Base-by-base conservation (phyloP, 1,140 invertebrate species). In the Zaprionus camerounensis region DNA sequence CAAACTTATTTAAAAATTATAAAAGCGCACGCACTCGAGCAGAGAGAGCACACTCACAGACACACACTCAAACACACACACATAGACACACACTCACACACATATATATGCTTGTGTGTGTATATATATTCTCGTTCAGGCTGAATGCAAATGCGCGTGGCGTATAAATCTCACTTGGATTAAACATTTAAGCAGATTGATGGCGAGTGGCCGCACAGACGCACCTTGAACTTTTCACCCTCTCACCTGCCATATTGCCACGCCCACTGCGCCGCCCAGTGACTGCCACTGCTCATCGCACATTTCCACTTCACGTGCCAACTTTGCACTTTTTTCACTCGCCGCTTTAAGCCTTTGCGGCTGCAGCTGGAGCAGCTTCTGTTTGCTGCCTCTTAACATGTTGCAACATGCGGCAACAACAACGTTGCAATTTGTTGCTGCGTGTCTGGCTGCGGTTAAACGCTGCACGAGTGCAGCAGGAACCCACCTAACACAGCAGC, bases 181-280 rank as follows among this genome's bases (percentile, higher is more conserved):
- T 90, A 90, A 90, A 85, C 85, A 90, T 85, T 90, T 83, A 90
- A 82, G 85, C 72, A 90, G 85, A 90, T 90, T 90, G 85, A 90
- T 91, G 86, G 72, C 41, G 41, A 77, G 73, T 53, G 82, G 65
- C 66, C 46, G 51, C 20, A 20, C 15, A 74, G 51, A 46, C 57
- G 57, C 85, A 78, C 82, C 85, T 90, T 90, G 82, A 90, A 85
- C 85, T 83, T 73, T 75, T 72, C 51, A 65, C 44, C 38, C 20
- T 15, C 31, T 34, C 55, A 22, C 26, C 55, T 22, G 49, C 31
- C 31, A 31, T 31, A 2, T 34, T 28, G 22, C 17, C 22, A 20
- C 36, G 13, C n/a, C 56, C 31, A 3, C 34, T 41, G 28, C 13
- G 5, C 2, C 20, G 15, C 5, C n/a, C 49, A 22, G 6, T 6